These are phyloP conservation scores for Lagocephalus sceleratus DNA, from an alignment of 2,797 vertebrate species.

Conservation along the genomic window DNA sequence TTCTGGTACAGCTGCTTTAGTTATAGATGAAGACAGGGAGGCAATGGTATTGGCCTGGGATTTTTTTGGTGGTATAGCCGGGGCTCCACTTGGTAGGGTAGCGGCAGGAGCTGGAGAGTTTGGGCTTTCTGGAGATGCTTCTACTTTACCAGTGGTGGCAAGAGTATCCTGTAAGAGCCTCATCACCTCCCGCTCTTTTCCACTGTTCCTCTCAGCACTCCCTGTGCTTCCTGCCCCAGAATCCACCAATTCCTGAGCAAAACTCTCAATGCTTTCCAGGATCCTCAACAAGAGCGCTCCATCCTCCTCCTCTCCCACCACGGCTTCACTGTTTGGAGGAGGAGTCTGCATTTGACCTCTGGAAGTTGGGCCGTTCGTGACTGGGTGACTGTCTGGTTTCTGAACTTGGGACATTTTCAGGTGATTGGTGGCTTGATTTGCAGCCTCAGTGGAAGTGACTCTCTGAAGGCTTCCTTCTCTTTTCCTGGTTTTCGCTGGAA, in stretches of 20 bases:
- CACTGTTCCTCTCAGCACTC: slow-evolving; percentile 71
- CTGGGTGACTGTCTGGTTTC: slow-evolving; percentile 58
- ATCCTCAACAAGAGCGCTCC: slow-evolving; percentile 89
- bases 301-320: slow-evolving; percentile 85
- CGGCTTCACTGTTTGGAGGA: slow-evolving; percentile 29
- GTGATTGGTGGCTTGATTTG: slow-evolving; percentile 28
- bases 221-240: slow-evolving; percentile 85
- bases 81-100: slow-evolving; percentile 10
- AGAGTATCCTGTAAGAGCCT: slow-evolving; percentile 94
- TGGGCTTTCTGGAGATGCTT: slow-evolving; percentile 42
- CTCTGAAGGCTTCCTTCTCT: slow-evolving; percentile 63
- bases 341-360: slow-evolving; percentile 52
- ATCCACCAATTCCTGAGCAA: slow-evolving; percentile 96
- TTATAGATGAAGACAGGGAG: slow-evolving; percentile 6
- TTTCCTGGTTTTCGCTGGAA: slow-evolving; percentile 74
- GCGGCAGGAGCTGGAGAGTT: slow-evolving; percentile 8
- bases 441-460: slow-evolving; percentile 44
- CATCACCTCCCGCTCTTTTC: slow-evolving; percentile 96
- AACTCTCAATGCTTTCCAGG: slow-evolving; percentile 96
- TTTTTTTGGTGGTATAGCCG: slow-evolving; percentile 44
- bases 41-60: slow-evolving; percentile 19
- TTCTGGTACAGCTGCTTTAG: slow-evolving; percentile 12
- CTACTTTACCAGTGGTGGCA: slow-evolving; percentile 72
- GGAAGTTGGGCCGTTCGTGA: slow-evolving; percentile 68
- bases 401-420: slow-evolving; percentile 52